Evolutionary conservation across 2,113 vertebrate genomes (phyloP).

Genomic region (Hydrolagus affinis): DNA sequence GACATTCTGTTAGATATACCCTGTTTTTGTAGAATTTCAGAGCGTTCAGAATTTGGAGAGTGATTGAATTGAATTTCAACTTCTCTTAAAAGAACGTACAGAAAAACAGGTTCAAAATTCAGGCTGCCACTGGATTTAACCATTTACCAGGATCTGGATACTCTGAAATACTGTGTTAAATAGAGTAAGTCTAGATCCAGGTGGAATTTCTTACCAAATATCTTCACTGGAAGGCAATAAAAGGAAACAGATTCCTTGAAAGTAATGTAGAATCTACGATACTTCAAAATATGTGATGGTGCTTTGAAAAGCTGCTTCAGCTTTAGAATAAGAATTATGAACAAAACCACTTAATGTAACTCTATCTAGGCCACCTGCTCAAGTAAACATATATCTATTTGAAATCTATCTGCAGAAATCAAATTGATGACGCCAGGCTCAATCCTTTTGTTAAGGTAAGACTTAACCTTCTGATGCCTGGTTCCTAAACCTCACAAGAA

Average conservation of each 20-base stretch:
- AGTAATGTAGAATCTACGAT: neutral
- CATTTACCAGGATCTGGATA: too few relatives aligned
- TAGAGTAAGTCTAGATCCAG: too few relatives aligned
- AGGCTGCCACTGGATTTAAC: too few relatives aligned
- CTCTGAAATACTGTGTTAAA: too few relatives aligned
- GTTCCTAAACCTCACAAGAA: neutral
- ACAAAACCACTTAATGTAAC: neutral
- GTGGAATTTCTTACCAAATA: too few relatives aligned
- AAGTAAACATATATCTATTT: neutral
- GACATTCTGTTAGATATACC: too few relatives aligned
- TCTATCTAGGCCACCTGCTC: neutral
- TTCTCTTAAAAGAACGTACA: too few relatives aligned
- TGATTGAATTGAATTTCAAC: too few relatives aligned
- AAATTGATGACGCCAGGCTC: neutral
- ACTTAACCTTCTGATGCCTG: neutral
- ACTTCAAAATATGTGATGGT: neutral
- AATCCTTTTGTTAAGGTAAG: neutral
- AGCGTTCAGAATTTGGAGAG: too few relatives aligned
- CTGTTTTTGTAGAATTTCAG: too few relatives aligned
- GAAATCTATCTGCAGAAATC: neutral
- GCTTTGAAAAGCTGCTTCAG: neutral
- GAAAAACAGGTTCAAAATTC: too few relatives aligned
- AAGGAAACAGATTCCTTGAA: neutral
- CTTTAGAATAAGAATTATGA: neutral
- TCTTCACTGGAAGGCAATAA: neutral